phyloP scores from a whole-genome alignment of 2,113 vertebrate genomes.

The Psittacula cyanocephala region DNA sequence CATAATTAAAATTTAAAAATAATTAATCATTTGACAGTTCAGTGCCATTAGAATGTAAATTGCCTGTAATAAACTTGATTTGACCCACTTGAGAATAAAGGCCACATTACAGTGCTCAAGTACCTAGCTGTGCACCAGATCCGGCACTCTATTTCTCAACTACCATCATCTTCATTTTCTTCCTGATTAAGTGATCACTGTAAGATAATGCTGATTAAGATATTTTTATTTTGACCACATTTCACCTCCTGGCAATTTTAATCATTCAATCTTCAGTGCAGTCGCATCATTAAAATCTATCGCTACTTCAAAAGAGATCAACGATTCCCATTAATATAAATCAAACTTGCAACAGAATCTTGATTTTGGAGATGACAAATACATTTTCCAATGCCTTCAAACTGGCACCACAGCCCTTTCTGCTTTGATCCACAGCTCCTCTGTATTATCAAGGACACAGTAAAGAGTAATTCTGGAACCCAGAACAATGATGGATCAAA shows the following conservation, averaged over 20 bases:
- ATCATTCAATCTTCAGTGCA: not conserved
- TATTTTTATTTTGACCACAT: constrained; percentile 11
- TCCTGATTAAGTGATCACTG: constrained; percentile 35
- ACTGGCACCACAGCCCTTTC: not conserved
- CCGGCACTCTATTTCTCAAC: not conserved
- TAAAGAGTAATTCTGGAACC: not conserved
- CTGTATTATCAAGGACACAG: not conserved
- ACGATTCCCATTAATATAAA: not conserved
- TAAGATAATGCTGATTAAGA: constrained; percentile 31
- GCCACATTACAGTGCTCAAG: not conserved
- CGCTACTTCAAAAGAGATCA: not conserved
- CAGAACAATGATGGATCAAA: not conserved
- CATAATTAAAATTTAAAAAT: not conserved
- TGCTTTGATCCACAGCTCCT: not conserved
- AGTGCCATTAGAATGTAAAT: constrained; percentile 1
- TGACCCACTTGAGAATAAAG: constrained; percentile 15
- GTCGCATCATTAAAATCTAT: not conserved
- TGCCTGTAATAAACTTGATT: constrained; percentile 36
- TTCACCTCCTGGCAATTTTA: not conserved
- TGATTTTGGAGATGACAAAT: not conserved
- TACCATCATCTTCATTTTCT: not conserved
- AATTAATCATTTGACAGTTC: not conserved
- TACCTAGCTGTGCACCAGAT: not conserved
- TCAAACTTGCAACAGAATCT: not conserved
- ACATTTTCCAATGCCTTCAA: not conserved